Conservation (phyloP, 2,797 vertebrate genomes). For the Rhynchonycteris naso region DNA sequence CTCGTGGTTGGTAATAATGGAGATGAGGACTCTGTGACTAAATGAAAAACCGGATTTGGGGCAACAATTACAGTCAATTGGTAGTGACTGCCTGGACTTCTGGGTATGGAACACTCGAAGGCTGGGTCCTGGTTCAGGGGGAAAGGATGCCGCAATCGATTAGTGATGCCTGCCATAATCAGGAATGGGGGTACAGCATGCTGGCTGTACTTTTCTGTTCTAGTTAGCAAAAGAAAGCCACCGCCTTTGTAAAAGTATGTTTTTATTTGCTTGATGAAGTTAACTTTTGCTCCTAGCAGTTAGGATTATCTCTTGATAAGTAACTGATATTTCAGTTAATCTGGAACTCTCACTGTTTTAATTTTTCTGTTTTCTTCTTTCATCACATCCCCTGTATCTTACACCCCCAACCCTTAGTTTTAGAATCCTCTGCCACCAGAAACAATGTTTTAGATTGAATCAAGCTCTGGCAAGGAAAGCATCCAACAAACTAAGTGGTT, state of each 20-base stretch:
- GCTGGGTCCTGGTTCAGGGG: neutral
- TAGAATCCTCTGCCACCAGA: neutral
- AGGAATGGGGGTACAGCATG: rapidly evolving
- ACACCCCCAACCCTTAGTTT: neutral
- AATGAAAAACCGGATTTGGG: slow-evolving; percentile 7
- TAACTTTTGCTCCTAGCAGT: neutral
- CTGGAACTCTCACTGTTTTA: neutral
- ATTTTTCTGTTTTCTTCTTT: neutral
- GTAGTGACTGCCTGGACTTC: neutral
- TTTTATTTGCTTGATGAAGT: neutral
- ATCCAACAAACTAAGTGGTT: neutral
- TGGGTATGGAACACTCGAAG: neutral
- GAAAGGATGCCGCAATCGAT: neutral
- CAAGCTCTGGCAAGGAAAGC: neutral
- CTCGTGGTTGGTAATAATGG: neutral
- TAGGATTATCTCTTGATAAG: neutral
- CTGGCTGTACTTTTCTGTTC: neutral
- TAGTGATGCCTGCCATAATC: neutral
- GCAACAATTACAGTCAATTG: neutral
- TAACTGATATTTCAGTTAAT: neutral
- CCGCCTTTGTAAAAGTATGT: neutral
- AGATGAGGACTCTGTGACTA: neutral
- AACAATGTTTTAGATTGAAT: neutral
- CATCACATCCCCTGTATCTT: neutral
- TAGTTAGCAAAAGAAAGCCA: neutral